Base-by-base conservation (phyloP, 2,888 invertebrate species). In the Plagodis pulveraria region DNA sequence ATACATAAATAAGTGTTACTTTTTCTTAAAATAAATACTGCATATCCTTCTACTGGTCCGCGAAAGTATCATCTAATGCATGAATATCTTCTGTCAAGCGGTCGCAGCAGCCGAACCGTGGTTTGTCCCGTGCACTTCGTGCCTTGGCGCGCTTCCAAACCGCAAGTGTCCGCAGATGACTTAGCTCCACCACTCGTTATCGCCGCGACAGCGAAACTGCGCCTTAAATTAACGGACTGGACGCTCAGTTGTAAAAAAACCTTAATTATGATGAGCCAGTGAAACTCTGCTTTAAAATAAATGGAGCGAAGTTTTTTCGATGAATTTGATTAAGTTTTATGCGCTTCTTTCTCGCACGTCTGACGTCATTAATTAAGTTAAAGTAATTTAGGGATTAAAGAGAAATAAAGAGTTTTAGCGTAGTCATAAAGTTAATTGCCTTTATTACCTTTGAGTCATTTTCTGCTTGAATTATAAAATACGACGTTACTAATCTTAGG, bases 81-180 rank as follows among this genome's bases (percentile, higher is more conserved):
- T 22, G 22, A 22, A 22, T 22, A 22, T 22, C 22, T 22, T 2
- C 22, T 22, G 22, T 22, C 22, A 22, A 22, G 47, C 42, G 34
- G 12, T 67, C 70, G 75, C 68, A 44, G 42, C 62, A 67, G 49
- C 50, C 55, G 45, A 59, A 72, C 65, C 33, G 51, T 49, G 62
- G 58, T 63, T 69, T 78, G 76, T 76, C 49, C 67, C 67, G 50
- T 61, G 70, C 70, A 71, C 77, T 82, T 65, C 83, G 83, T 82
- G 83, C 78, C 67, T 82, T 91, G 90, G 90, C 88, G 68, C 0
- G 11, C 64, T 58, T 87, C 90, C 89, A 90, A 89, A 72, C 84
- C 86, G 78, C 87, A 78, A 86, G 86, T 84, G 84, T 77, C 81
- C 86, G 78, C 88, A 83, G 84, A 85, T 85, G 86, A 86, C 86